Percentiles rank a stretch among this genome's conserved stretches.
Evolutionary conservation across 2,797 vertebrate species (phyloP).

Genomic region (Erpetoichthys calabaricus): DNA sequence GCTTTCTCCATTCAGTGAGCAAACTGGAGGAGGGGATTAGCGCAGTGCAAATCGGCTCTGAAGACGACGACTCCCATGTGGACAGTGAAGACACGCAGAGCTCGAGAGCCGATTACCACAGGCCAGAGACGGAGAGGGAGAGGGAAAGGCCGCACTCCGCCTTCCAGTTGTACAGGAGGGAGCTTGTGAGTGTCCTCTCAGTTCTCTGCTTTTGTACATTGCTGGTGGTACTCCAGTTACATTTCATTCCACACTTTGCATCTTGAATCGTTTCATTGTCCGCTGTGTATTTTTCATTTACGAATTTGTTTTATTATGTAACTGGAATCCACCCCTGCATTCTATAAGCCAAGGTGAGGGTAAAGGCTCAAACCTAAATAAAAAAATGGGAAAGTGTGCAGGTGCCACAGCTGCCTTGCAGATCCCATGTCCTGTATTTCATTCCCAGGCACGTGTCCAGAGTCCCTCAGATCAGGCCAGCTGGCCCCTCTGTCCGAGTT

Average conservation of each 20-base stretch:
- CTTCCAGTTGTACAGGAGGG: slow-evolving; percentile 34
- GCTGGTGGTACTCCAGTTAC: neutral
- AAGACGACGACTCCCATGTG: slow-evolving; percentile 15
- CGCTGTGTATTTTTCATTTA: neutral
- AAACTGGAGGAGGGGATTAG: slow-evolving; percentile 36
- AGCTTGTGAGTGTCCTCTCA: slow-evolving; percentile 36
- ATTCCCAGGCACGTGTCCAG: too few relatives aligned
- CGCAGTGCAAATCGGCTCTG: slow-evolving; percentile 13
- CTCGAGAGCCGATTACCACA: slow-evolving; percentile 18
- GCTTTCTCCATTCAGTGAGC: slow-evolving; percentile 24
- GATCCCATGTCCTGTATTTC: too few relatives aligned
- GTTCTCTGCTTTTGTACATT: neutral
- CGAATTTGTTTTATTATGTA: neutral
- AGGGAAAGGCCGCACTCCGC: slow-evolving; percentile 19
- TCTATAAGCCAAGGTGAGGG: too few relatives aligned
- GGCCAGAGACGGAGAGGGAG: slow-evolving; percentile 16
- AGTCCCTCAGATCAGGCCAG: too few relatives aligned
- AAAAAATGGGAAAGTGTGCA: too few relatives aligned
- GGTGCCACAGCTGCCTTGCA: too few relatives aligned
- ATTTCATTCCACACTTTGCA: too few relatives aligned
- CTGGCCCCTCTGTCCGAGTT: too few relatives aligned
- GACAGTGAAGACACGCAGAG: slow-evolving; percentile 22
- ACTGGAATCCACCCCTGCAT: too few relatives aligned
- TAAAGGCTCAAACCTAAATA: too few relatives aligned
- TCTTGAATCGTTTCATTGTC: too few relatives aligned